These are phyloP conservation scores for Orchesellides sinensis DNA, from an alignment of 2,888 invertebrate species.

Conservation along the genomic window DNA sequence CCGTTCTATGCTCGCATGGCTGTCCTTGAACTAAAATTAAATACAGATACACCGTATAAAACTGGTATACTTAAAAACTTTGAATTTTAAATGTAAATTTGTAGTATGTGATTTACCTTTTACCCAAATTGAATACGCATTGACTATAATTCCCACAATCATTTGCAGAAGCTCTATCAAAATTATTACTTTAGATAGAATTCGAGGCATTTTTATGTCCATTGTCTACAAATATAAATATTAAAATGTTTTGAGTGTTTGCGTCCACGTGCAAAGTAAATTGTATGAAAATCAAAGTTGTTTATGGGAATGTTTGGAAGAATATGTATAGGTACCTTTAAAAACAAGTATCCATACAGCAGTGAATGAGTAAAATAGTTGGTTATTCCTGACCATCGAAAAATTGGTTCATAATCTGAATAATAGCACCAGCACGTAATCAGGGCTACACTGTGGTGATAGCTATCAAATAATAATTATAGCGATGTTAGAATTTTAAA, in stretches of 20 bases:
- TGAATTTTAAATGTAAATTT: slow-evolving; percentile 7
- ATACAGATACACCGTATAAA: no score
- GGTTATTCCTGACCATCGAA: slow-evolving; percentile 96
- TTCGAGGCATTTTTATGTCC: slow-evolving; percentile 89
- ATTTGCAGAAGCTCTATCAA: slow-evolving; percentile 94
- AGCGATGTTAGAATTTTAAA: neutral
- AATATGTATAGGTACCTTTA: slow-evolving; percentile 76
- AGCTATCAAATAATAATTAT: slow-evolving; percentile 76
- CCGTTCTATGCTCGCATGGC: slow-evolving; percentile 42
- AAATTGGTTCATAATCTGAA: slow-evolving; percentile 90
- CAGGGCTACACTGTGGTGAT: slow-evolving; percentile 96
- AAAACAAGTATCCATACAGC: slow-evolving; percentile 94
- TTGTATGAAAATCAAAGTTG: no score
- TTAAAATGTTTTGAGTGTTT: no score
- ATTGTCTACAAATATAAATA: slow-evolving; percentile 85
- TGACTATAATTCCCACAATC: slow-evolving; percentile 94
- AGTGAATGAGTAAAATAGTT: slow-evolving; percentile 94
- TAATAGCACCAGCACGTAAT: slow-evolving; percentile 96
- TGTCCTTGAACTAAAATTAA: slow-evolving; percentile 48
- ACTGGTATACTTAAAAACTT: no score
- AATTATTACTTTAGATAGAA: slow-evolving; percentile 93
- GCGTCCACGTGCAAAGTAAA: no score
- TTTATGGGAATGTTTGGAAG: neutral
- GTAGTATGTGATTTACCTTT: slow-evolving; percentile 76
- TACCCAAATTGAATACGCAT: slow-evolving; percentile 89